Evolutionary conservation across 1,140 invertebrate genomes (phyloP).

Genomic region (Laodelphax striatellus): DNA sequence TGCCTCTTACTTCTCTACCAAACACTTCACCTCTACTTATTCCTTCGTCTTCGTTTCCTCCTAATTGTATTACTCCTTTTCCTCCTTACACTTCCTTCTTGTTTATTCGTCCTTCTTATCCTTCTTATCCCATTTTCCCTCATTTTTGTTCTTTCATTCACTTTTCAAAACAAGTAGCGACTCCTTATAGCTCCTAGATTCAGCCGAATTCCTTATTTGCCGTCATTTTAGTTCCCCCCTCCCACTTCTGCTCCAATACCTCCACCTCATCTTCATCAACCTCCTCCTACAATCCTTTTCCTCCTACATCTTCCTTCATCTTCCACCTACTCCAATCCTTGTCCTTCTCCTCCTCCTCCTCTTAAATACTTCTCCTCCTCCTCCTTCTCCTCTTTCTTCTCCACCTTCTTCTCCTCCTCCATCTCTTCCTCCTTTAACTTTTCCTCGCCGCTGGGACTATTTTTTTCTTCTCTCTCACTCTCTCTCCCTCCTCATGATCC

Average conservation of each 20-base stretch:
- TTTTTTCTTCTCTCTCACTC: too few relatives aligned
- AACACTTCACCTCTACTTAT: conserved; percentile 7
- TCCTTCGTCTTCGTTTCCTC: neutral
- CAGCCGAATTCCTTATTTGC: too few relatives aligned
- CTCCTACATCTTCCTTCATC: neutral
- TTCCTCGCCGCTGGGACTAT: too few relatives aligned
- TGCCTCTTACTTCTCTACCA: conserved; percentile 24
- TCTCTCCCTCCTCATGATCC: neutral
- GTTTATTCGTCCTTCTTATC: conserved; percentile 8
- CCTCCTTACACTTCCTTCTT: neutral
- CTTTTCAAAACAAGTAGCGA: too few relatives aligned
- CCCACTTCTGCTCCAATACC: conserved; percentile 13
- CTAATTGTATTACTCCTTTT: neutral
- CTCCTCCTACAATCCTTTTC: neutral
- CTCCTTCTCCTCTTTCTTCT: neutral
- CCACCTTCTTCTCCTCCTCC: neutral
- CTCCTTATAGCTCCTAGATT: too few relatives aligned
- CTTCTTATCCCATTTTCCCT: conserved; percentile 3
- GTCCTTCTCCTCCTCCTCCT: neutral
- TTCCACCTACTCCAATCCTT: neutral
- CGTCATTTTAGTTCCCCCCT: too few relatives aligned
- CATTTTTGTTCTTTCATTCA: conserved; percentile 3
- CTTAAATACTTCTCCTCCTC: neutral
- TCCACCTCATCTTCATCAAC: conserved; percentile 2
- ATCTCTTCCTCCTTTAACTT: neutral